Percentiles rank a stretch among this genome's conserved stretches.
Evolutionary conservation across 2,113 vertebrate species (phyloP).

Genomic region (Calidris pugnax): DNA sequence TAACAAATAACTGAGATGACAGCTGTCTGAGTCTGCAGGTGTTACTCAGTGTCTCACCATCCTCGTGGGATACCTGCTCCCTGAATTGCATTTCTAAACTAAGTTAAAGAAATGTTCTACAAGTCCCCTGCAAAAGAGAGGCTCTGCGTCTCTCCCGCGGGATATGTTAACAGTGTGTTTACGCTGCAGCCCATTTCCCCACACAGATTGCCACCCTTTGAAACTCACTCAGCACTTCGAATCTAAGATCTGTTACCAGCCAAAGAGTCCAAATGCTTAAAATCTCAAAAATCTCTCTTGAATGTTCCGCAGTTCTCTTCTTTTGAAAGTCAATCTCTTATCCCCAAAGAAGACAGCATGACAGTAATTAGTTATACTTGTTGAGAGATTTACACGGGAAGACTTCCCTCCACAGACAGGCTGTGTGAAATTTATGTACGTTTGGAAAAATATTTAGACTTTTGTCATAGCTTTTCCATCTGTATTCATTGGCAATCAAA

Average conservation of each 20-base stretch:
- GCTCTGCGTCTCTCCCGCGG: rapidly evolving
- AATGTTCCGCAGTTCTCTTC: background rate
- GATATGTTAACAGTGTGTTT: background rate
- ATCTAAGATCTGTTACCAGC: background rate
- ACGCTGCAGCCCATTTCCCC: background rate
- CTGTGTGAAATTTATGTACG: background rate
- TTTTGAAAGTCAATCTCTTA: background rate
- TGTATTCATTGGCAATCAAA: background rate
- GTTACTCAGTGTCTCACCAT: background rate
- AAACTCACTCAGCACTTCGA: background rate
- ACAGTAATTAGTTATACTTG: background rate
- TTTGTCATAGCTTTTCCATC: slow-evolving; percentile 18
- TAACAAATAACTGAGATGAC: background rate
- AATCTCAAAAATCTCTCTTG: background rate
- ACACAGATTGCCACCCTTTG: background rate
- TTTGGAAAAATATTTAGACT: slow-evolving; percentile 57
- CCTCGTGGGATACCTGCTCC: background rate
- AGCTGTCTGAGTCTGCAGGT: background rate
- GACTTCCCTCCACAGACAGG: background rate
- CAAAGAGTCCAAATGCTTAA: background rate
- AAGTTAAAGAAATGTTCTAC: background rate
- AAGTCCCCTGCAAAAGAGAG: background rate
- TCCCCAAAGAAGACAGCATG: background rate
- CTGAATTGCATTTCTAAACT: background rate
- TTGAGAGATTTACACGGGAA: background rate